Conservation (phyloP, 2,888 invertebrate genomes). For the Harpalus rubripes region DNA sequence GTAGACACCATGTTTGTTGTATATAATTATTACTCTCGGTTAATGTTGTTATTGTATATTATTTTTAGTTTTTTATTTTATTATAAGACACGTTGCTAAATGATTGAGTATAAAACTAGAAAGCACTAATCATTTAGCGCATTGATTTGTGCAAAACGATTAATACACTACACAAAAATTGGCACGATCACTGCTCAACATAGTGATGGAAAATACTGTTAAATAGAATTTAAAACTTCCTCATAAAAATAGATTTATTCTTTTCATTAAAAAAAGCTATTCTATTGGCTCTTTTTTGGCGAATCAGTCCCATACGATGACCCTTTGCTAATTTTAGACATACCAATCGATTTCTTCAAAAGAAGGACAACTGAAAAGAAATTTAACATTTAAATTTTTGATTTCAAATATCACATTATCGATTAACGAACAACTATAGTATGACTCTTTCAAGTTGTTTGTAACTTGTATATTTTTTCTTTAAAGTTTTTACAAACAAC, state of each 20-base stretch:
- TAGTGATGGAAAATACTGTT: slow-evolving; percentile 64
- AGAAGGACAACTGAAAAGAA: slow-evolving; percentile 86
- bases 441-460: neutral
- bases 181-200: slow-evolving; percentile 64
- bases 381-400: slow-evolving; percentile 12
- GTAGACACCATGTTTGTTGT: slow-evolving; percentile 32
- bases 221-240: slow-evolving; percentile 64
- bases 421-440: neutral
- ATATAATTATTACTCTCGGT: slow-evolving; percentile 21
- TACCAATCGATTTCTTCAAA: slow-evolving; percentile 88
- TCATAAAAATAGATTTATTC: slow-evolving; percentile 65
- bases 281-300: slow-evolving; percentile 77
- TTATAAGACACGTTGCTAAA: slow-evolving; percentile 63
- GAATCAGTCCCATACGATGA: slow-evolving; percentile 88
- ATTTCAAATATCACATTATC: neutral
- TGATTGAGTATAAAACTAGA: slow-evolving; percentile 60
- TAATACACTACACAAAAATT: slow-evolving; percentile 65
- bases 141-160: slow-evolving; percentile 61
- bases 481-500: neutral
- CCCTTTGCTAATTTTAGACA: slow-evolving; percentile 91
- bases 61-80: slow-evolving; percentile 38
- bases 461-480: neutral
- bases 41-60: slow-evolving; percentile 41
- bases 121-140: slow-evolving; percentile 57
- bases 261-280: slow-evolving; percentile 52